phyloP scores from a whole-genome alignment of 1,140 invertebrate genomes.

The Drosophila navojoa region DNA sequence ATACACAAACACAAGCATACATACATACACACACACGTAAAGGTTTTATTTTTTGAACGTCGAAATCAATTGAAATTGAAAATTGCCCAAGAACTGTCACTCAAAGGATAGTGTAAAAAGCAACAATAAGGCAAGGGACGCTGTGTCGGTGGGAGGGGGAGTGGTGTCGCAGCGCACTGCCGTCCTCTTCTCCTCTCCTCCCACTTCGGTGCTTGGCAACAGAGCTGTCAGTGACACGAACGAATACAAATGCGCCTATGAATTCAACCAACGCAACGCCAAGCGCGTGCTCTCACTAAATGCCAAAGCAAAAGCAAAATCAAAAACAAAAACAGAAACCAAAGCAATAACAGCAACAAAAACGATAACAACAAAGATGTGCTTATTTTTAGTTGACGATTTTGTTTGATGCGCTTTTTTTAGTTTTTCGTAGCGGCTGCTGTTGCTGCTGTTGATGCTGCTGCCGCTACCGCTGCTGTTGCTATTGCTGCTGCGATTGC shows the following conservation, averaged over 20 bases:
- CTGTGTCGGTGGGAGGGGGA: not conserved
- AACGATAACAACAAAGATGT: conserved; percentile 22
- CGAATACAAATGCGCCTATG: not conserved
- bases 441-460: not conserved
- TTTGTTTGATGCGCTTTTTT: conserved; percentile 53
- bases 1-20: not conserved
- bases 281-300: conserved; percentile 18
- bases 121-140: not conserved
- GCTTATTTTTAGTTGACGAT: conserved; percentile 55
- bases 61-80: conserved; percentile 76
- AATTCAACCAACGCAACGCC: conserved; percentile 10
- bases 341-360: not conserved
- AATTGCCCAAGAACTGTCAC: conserved; percentile 61
- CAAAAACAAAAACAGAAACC: conserved; percentile 22
- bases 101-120: conserved; percentile 30
- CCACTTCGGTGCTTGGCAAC: conserved; percentile 48
- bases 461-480: not conserved
- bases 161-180: conserved; percentile 10
- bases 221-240: conserved; percentile 24
- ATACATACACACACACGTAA: conserved; percentile 7
- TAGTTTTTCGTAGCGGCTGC: conserved; percentile 24
- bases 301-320: conserved; percentile 25
- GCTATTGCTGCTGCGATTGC: conserved; percentile 19
- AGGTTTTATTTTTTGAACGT: conserved; percentile 56
- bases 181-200: conserved; percentile 39